A percentile compares a stretch with the other conserved stretches of the same genome.
Evolutionary conservation across 2,888 invertebrate genomes (phyloP).

Genomic region (Baccha elongata): DNA sequence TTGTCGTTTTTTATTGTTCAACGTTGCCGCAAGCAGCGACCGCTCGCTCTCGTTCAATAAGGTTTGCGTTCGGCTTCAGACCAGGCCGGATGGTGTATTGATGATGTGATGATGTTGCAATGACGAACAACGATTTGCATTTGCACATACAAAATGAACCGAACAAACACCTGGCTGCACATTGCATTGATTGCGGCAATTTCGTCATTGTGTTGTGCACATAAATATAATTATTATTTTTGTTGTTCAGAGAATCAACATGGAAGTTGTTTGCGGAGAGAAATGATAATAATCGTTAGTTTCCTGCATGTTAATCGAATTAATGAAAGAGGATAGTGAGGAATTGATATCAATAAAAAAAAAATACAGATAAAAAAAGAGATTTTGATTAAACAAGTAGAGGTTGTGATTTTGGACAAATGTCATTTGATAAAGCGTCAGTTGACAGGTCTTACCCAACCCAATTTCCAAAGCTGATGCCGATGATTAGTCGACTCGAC

Average conservation of each 20-base stretch:
- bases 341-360: too few species aligned
- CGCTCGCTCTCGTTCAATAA: conserved; percentile 16
- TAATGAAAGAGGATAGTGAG: not conserved
- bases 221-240: conserved; percentile 43
- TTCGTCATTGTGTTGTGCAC: conserved; percentile 27
- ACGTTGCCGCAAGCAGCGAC: not conserved
- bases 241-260: not conserved
- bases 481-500: too few species aligned
- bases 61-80: conserved; percentile 32
- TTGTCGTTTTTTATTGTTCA: conserved; percentile 4
- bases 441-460: too few species aligned
- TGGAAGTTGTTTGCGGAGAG: not conserved
- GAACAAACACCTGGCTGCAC: conserved; percentile 51
- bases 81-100: conserved; percentile 2
- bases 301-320: conserved; percentile 10
- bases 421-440: too few species aligned
- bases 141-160: conserved; percentile 32
- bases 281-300: conserved; percentile 17
- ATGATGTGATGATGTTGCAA: conserved; percentile 51
- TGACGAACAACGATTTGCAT: conserved; percentile 41
- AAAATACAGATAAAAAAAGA: too few species aligned
- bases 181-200: conserved; percentile 51
- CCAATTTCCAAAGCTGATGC: too few species aligned
- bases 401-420: too few species aligned
- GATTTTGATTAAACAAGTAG: too few species aligned